These are phyloP conservation scores for Paradoxurus hermaphroditus DNA, from an alignment of 2,113 vertebrate species.

Conservation along the genomic window DNA sequence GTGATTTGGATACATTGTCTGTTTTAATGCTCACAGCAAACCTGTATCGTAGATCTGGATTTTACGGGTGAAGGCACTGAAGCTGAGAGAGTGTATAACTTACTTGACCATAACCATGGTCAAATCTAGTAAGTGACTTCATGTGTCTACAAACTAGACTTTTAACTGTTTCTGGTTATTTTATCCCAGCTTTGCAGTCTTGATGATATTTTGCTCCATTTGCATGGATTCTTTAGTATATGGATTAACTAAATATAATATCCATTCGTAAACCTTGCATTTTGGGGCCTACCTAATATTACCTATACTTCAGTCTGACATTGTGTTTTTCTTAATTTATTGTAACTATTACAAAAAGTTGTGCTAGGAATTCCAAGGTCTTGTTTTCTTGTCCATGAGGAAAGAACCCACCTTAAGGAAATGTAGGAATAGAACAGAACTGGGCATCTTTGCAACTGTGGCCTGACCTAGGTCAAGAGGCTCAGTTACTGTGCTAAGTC, in stretches of 20 bases:
- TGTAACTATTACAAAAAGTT: not conserved
- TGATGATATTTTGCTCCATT: not conserved
- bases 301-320: not conserved
- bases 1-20: not conserved
- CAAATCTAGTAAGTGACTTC: not conserved
- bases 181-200: not conserved
- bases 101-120: not conserved
- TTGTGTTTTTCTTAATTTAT: not conserved
- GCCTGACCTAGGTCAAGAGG: not conserved
- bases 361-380: not conserved
- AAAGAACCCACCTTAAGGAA: not conserved
- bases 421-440: fast-evolving
- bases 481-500: not conserved
- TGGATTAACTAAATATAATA: not conserved
- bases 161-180: not conserved
- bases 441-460: not conserved
- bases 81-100: not conserved
- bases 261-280: not conserved
- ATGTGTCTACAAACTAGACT: not conserved
- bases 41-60: not conserved
- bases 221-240: not conserved
- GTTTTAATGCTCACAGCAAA: not conserved
- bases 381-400: not conserved
- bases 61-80: not conserved
- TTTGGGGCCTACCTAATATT: not conserved